Evolutionary conservation across 2,888 invertebrate genomes (phyloP), one percentile per base, ranked within the genome.

Genomic region (Orchesellides sinensis): DNA sequence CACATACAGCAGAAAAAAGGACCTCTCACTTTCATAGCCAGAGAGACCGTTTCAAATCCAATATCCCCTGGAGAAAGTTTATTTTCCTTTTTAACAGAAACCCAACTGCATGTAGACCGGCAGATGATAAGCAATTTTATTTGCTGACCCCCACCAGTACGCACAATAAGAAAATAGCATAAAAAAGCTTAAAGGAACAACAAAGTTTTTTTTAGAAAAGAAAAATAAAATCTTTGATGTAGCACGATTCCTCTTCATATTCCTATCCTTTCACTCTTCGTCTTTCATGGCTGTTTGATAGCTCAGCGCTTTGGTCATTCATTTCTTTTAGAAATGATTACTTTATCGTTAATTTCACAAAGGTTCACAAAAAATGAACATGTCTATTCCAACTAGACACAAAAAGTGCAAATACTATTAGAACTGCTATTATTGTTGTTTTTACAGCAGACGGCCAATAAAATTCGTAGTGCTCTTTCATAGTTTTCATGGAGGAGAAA

Each of bases 291-390:
- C 27, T 49, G 49, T 73, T 73, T 47, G 73, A 61, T 63, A 61
- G 47, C 12, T n/a, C 21, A 65, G 63, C 12, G 63, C 10, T 29
- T 61, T 61, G 63, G 21, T 74, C 74, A 74, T 74, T 74, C 74
- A 74, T 74, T 74, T 74, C 40, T 52, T 63, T 52, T 27, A 52
- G 32, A 74, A 74, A 52, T 65, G 29, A 74, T 74, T 65, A 74
- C 65, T 74, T 74, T 32, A 65, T 65, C 63, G 52, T 65, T 74
- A 74, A 74, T 74, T 63, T 74, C 23, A 74, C 52, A 74, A 49
- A 74, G 61, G 49, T 29, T 61, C 49, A 74, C 32, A 52, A 69
- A 66, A 69, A 68, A 32, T 69, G 54, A 35, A 69, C 69, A 69
- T 69, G 69, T 69, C 52, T 68, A 52, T 68, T 29, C 29, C 21